These are phyloP conservation scores for Cybosia mesomella DNA, from an alignment of 2,888 invertebrate species.

Conservation along the genomic window DNA sequence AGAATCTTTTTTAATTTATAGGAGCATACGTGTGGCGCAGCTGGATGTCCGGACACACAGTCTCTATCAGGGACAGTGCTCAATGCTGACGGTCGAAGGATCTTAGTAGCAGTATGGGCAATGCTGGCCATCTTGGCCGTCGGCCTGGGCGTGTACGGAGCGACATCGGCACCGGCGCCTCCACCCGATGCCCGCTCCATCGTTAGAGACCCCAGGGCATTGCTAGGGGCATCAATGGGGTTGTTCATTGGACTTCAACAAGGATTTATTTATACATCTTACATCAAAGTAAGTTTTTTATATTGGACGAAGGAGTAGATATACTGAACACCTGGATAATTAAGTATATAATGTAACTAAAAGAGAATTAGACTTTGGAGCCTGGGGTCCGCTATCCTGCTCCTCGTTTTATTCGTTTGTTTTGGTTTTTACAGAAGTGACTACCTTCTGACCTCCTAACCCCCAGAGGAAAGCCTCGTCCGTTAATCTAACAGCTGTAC, in stretches of 20 bases:
- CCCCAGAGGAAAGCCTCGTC: too few relatives aligned
- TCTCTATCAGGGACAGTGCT: slow-evolving; percentile 69
- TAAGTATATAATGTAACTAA: too few relatives aligned
- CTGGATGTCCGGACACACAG: slow-evolving; percentile 78
- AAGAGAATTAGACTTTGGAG: too few relatives aligned
- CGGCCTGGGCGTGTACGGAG: slow-evolving; percentile 72
- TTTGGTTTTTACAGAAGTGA: too few relatives aligned
- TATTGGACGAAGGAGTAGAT: too few relatives aligned
- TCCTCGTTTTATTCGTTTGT: too few relatives aligned
- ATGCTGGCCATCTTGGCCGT: slow-evolving; percentile 66
- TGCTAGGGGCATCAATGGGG: slow-evolving; percentile 92
- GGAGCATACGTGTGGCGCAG: slow-evolving; percentile 76
- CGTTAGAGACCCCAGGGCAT: slow-evolving; percentile 88
- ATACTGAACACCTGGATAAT: too few relatives aligned
- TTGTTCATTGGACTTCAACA: slow-evolving; percentile 94
- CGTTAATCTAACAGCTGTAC: too few relatives aligned
- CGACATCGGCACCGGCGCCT: slow-evolving; percentile 73
- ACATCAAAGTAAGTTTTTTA: slow-evolving; percentile 89
- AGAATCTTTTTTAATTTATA: slow-evolving; percentile 43
- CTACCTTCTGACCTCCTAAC: too few relatives aligned
- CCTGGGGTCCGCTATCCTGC: too few relatives aligned
- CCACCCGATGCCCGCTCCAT: slow-evolving; percentile 72
- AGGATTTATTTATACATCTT: slow-evolving; percentile 94
- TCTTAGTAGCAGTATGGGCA: slow-evolving; percentile 75
- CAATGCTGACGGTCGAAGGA: slow-evolving; percentile 69